Evolutionary conservation across 2,797 vertebrate species (phyloP).

Genomic region (Aselliscus stoliczkanus): DNA sequence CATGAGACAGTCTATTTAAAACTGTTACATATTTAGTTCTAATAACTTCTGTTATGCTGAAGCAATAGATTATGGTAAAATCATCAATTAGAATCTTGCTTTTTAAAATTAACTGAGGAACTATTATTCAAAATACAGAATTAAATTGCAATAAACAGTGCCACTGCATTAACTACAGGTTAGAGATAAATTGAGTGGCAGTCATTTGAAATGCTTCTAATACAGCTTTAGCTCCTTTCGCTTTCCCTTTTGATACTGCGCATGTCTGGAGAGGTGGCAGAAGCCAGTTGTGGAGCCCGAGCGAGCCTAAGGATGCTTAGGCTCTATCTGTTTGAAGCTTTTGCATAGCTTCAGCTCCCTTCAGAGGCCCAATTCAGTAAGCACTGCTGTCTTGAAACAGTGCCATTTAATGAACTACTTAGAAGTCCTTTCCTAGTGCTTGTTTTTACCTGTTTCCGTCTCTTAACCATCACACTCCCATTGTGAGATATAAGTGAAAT

Average conservation of each 20-base stretch:
- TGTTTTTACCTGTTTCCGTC: conserved; percentile 57
- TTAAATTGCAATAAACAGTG: conserved; percentile 50
- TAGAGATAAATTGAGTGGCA: conserved; percentile 32
- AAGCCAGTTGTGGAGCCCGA: rapidly evolving
- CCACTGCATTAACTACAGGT: conserved; percentile 50
- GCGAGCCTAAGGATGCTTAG: not conserved
- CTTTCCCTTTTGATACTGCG: not conserved
- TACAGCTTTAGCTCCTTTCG: not conserved
- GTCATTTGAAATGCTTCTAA: conserved; percentile 38
- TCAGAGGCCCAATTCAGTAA: not conserved
- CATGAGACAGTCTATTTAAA: not conserved
- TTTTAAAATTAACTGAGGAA: conserved; percentile 62
- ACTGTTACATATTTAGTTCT: not conserved
- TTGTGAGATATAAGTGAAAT: conserved; percentile 62
- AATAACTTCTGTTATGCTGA: not conserved
- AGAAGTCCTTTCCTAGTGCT: not conserved
- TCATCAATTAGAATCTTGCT: conserved; percentile 46
- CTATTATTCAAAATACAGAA: conserved; percentile 51
- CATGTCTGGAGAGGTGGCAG: not conserved
- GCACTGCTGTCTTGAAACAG: conserved; percentile 44
- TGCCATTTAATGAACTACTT: conserved; percentile 53
- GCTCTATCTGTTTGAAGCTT: not conserved
- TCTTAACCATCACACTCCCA: not conserved
- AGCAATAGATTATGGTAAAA: not conserved
- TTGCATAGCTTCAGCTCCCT: not conserved